phyloP scores from a whole-genome alignment of 2,888 invertebrate species.

The Phymatocera aterrima region DNA sequence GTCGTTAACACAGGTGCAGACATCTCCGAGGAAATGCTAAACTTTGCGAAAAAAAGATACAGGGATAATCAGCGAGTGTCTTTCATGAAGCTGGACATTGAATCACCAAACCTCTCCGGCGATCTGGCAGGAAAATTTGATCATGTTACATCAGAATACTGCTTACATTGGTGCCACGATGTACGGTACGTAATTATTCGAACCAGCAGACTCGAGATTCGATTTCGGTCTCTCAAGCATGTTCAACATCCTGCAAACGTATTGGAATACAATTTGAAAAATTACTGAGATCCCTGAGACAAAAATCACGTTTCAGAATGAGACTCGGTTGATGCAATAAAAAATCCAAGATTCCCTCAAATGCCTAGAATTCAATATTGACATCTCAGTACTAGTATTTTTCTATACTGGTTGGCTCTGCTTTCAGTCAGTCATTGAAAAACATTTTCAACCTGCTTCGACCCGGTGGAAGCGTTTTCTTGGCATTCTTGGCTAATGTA shows the following conservation, averaged over 20 bases:
- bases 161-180: slow-evolving; percentile 87
- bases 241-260: background rate
- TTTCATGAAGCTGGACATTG: slow-evolving; percentile 78
- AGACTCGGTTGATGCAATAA: no score
- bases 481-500: slow-evolving; percentile 83
- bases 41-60: slow-evolving; percentile 79
- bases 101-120: slow-evolving; percentile 75
- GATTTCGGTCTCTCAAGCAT: no score
- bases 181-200: slow-evolving; percentile 77
- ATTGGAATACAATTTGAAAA: background rate
- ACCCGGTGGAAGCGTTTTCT: slow-evolving; percentile 82
- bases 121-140: slow-evolving; percentile 78
- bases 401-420: no score
- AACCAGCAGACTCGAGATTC: background rate
- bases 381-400: no score
- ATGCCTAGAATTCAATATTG: no score
- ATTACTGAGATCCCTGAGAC: no score
- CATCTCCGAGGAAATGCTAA: slow-evolving; percentile 83
- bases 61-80: slow-evolving; percentile 75
- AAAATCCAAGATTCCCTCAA: background rate
- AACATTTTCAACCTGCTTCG: slow-evolving; percentile 83
- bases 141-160: slow-evolving; percentile 86
- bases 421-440: slow-evolving; percentile 78
- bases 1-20: slow-evolving; percentile 79
- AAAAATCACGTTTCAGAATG: no score